Percentiles rank a stretch among this genome's conserved stretches.
Conservation (phyloP, 2,113 vertebrate genomes). For the Saccopteryx leptura region DNA sequence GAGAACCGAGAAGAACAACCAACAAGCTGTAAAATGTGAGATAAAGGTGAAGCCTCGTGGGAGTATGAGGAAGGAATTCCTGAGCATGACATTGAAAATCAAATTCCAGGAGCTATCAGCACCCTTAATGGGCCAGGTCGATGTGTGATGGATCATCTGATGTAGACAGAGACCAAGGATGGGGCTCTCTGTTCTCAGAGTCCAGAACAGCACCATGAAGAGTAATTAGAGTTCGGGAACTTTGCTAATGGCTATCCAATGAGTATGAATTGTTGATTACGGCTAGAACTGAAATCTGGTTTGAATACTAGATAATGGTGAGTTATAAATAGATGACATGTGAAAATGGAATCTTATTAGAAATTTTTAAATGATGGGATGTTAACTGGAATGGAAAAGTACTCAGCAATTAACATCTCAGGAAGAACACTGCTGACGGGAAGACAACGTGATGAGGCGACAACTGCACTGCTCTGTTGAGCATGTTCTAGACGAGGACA, state of each 20-base stretch:
- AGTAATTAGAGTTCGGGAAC: not conserved
- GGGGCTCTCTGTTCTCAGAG: not conserved
- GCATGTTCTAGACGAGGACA: not conserved
- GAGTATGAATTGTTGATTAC: not conserved
- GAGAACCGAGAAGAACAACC: slow-evolving; percentile 10
- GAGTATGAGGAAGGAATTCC: not conserved
- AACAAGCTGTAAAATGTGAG: not conserved
- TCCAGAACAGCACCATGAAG: not conserved
- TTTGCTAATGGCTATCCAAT: not conserved
- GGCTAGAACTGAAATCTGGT: not conserved
- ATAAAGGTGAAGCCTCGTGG: not conserved
- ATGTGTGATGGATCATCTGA: fast-evolving
- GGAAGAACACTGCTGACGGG: not conserved
- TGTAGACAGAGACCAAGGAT: not conserved
- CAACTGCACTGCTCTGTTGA: not conserved
- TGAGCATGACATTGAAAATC: not conserved
- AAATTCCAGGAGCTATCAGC: not conserved
- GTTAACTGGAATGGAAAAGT: not conserved
- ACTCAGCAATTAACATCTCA: not conserved
- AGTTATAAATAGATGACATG: slow-evolving; percentile 50
- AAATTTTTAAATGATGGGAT: slow-evolving; percentile 8
- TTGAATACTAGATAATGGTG: not conserved
- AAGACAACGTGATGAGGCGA: not conserved
- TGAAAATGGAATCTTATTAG: slow-evolving; percentile 45
- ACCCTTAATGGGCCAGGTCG: too few species aligned